Evolutionary conservation across 2,113 vertebrate genomes (phyloP).

Genomic region (Otocyon megalotis): DNA sequence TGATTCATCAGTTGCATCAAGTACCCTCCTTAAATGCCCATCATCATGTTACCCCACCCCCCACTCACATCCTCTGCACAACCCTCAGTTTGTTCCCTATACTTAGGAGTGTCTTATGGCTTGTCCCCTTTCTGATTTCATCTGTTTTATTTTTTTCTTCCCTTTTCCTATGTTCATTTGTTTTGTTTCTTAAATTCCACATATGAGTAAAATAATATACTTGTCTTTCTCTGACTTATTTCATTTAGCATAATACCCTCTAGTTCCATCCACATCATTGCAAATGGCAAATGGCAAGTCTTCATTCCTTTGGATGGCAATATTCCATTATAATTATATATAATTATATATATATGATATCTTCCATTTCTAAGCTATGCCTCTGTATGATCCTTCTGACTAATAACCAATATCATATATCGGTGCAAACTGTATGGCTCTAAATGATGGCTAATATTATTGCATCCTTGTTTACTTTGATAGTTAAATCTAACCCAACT

Average conservation of each 20-base stretch:
- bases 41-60: not conserved
- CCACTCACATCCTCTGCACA: not conserved
- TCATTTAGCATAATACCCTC: not conserved
- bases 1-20: not conserved
- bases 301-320: not conserved
- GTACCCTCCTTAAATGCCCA: not conserved
- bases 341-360: not conserved
- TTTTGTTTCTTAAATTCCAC: not conserved
- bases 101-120: not conserved
- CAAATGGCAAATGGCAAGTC: not conserved
- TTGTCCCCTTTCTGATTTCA: not conserved
- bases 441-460: not conserved
- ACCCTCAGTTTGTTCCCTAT: not conserved
- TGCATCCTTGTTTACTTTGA: not conserved
- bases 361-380: not conserved
- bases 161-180: not conserved
- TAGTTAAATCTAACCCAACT: not conserved
- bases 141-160: not conserved
- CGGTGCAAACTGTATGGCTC: not conserved
- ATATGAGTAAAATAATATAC: not conserved
- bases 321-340: not conserved
- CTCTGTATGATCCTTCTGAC: not conserved
- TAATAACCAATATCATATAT: not conserved
- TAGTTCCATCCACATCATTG: not conserved
- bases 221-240: not conserved